Conservation (phyloP, 2,797 vertebrate species). For the Takifugu rubripes region DNA sequence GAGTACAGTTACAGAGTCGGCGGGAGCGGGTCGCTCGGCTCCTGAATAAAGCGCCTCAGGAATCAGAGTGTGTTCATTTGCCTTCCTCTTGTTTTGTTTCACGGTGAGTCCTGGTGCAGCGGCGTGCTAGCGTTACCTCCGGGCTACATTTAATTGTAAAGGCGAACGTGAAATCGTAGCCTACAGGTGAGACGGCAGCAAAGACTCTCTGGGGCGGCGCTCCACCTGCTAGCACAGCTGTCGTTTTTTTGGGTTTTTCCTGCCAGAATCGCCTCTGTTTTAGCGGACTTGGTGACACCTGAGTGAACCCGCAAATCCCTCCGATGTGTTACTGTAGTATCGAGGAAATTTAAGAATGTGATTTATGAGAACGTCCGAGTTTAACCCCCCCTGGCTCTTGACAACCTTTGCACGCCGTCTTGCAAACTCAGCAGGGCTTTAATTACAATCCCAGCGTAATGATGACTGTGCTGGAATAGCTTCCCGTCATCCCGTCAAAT, state of each 20-base stretch:
- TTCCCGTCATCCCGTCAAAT: constrained; percentile 7
- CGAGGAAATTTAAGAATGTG: constrained; percentile 3
- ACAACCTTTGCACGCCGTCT: background rate
- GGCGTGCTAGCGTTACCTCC: constrained; percentile 43
- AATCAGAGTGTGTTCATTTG: constrained; percentile 47
- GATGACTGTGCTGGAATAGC: constrained; percentile 1
- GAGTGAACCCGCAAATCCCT: constrained; percentile 10
- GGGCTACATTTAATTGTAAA: constrained; percentile 71
- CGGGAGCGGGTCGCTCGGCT: constrained; percentile 44
- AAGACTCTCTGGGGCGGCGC: constrained; percentile 48
- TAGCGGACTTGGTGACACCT: constrained; percentile 10
- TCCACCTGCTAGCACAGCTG: constrained; percentile 15
- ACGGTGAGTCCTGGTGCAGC: constrained; percentile 55
- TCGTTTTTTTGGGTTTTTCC: constrained; percentile 13
- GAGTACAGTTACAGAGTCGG: constrained; percentile 20
- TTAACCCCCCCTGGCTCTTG: background rate
- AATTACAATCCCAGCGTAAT: constrained; percentile 3
- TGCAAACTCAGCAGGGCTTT: constrained; percentile 3
- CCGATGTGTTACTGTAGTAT: constrained; percentile 10
- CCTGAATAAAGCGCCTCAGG: constrained; percentile 54
- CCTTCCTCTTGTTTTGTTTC: constrained; percentile 51
- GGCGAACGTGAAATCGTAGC: constrained; percentile 64
- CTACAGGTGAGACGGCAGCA: constrained; percentile 50
- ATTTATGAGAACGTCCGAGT: constrained; percentile 6
- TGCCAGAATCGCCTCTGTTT: constrained; percentile 8